Evolutionary conservation across 2,888 invertebrate genomes (phyloP).

Genomic region (Nectonema munidae): DNA sequence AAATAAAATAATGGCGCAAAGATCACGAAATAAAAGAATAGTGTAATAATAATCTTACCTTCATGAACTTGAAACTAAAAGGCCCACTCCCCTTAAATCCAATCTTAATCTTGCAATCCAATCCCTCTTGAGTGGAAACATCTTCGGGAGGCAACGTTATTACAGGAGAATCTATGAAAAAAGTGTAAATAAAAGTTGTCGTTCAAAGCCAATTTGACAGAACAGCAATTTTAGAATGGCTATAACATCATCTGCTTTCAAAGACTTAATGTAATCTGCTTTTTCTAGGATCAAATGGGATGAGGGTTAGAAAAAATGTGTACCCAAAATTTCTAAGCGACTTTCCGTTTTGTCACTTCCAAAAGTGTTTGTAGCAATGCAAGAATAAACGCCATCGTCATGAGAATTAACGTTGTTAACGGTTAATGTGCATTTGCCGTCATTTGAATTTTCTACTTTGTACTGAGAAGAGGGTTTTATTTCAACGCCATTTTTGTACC

Average conservation of each 20-base stretch:
- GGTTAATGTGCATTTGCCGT: conserved; percentile 46
- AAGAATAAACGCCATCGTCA: conserved; percentile 79
- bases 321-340: conserved; percentile 54
- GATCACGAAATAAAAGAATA: too few relatives aligned
- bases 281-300: too few relatives aligned
- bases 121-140: conserved; percentile 52
- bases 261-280: too few relatives aligned
- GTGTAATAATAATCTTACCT: conserved; percentile 19
- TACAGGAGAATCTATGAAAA: conserved; percentile 38
- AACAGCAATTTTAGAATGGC: too few relatives aligned
- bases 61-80: conserved; percentile 47
- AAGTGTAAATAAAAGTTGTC: too few relatives aligned
- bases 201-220: too few relatives aligned
- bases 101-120: conserved; percentile 79
- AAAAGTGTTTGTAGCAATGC: conserved; percentile 64
- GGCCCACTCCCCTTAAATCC: conserved; percentile 85
- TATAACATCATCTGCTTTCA: too few relatives aligned
- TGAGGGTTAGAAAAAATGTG: too few relatives aligned
- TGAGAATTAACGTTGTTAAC: conserved; percentile 54
- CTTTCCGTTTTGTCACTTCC: conserved; percentile 60
- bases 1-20: not conserved
- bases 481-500: conserved; percentile 9
- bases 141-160: conserved; percentile 56
- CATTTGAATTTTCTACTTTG: conserved; percentile 30
- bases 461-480: conserved; percentile 27